Evolutionary conservation across 2,888 invertebrate genomes (phyloP).

Genomic region (Trissolcus brochymenae): DNA sequence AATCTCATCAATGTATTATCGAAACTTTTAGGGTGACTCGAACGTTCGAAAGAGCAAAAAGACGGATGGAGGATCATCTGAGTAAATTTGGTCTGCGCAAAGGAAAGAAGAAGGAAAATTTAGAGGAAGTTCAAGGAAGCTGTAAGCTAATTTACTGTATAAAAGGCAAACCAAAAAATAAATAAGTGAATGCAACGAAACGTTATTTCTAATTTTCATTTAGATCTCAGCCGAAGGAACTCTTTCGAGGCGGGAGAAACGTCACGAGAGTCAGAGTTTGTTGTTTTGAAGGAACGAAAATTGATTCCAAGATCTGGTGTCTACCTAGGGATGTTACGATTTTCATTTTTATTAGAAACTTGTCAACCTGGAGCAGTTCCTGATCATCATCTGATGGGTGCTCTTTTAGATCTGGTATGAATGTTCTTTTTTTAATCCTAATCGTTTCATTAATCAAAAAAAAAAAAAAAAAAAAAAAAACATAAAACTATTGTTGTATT

Average conservation of each 20-base stretch:
- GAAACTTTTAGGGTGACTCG: constrained; percentile 78
- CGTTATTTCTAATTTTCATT: not conserved
- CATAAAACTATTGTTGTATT: no score
- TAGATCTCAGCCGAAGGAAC: constrained; percentile 86
- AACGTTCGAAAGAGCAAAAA: constrained; percentile 87
- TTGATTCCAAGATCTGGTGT: constrained; percentile 87
- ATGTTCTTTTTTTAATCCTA: no score
- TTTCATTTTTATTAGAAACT: constrained; percentile 95
- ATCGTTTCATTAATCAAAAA: no score
- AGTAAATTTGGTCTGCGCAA: constrained; percentile 89
- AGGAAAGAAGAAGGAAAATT: constrained; percentile 91
- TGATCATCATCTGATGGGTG: constrained; percentile 96
- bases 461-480: no score
- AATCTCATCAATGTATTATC: not conserved
- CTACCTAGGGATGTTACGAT: constrained; percentile 91
- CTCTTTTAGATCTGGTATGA: constrained; percentile 92
- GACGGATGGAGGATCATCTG: constrained; percentile 92
- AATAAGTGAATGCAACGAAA: not conserved
- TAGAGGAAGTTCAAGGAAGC: constrained; percentile 89
- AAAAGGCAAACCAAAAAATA: not conserved
- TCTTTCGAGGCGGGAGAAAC: constrained; percentile 89
- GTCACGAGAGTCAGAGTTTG: constrained; percentile 90
- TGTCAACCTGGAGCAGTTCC: constrained; percentile 97
- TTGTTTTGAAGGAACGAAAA: constrained; percentile 90
- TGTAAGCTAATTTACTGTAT: constrained; percentile 78